phyloP scores from a whole-genome alignment of 1,140 invertebrate genomes.

The Parasteatoda tepidariorum region DNA sequence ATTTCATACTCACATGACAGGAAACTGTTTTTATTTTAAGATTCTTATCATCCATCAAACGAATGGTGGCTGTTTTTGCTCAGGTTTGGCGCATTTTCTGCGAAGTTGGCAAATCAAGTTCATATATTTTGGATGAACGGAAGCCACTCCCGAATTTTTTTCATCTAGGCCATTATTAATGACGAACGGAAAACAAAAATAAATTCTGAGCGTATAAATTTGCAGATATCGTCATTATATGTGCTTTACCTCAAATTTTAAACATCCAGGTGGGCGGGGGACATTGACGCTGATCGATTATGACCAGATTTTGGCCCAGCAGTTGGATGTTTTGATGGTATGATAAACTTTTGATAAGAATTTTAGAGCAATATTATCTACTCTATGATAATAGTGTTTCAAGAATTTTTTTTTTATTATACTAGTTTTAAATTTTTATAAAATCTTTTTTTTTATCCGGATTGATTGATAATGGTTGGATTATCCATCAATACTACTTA shows the following conservation, averaged over 20 bases:
- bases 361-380: too few species aligned
- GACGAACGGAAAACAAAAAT: neutral
- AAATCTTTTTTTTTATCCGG: too few species aligned
- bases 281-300: conserved; percentile 26
- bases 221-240: neutral
- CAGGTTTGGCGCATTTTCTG: neutral
- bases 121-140: neutral
- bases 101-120: neutral
- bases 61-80: neutral
- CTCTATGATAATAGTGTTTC: too few species aligned
- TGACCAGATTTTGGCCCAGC: neutral
- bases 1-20: too few species aligned
- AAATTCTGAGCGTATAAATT: neutral
- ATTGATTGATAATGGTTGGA: too few species aligned
- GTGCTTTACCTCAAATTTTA: conserved; percentile 16
- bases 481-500: too few species aligned
- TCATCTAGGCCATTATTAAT: neutral
- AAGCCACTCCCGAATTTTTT: conserved; percentile 33
- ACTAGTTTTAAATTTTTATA: too few species aligned
- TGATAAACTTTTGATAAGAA: neutral
- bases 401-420: too few species aligned
- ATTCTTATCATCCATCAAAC: too few species aligned
- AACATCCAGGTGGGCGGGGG: neutral
- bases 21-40: too few species aligned
- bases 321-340: neutral